Conservation (phyloP, 2,797 vertebrate species). For the Acanthis flammea region DNA sequence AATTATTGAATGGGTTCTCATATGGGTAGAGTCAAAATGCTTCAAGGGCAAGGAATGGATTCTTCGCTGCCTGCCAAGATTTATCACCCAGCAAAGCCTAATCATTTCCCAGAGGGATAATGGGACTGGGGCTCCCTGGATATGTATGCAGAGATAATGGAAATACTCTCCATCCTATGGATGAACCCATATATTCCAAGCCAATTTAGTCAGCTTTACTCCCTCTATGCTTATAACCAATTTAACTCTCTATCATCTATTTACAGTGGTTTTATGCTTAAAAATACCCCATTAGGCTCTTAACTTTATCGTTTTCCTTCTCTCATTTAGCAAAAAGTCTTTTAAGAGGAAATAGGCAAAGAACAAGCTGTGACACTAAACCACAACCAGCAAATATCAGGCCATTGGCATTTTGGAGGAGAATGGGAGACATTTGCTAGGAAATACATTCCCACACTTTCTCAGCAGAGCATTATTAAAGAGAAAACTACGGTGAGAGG, state of each 20-base stretch:
- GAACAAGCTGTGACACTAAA: not conserved
- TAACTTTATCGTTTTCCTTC: not conserved
- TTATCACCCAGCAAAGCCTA: not conserved
- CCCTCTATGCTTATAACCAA: not conserved
- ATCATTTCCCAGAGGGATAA: not conserved
- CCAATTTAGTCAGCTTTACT: not conserved
- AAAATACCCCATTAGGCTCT: not conserved
- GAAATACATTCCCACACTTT: not conserved
- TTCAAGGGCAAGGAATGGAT: not conserved
- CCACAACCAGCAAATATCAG: not conserved
- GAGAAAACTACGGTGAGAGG: not conserved
- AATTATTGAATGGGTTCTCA: fast-evolving
- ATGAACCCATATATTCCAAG: not conserved
- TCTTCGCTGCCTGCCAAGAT: not conserved
- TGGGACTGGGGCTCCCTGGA: not conserved
- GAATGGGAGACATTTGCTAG: not conserved
- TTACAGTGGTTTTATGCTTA: not conserved
- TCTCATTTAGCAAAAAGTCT: not conserved
- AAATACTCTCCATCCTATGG: not conserved
- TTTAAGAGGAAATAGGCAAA: not conserved
- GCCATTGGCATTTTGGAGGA: not conserved
- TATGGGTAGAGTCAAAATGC: fast-evolving
- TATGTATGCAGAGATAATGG: not conserved
- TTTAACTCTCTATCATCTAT: not conserved
- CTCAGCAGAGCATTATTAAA: not conserved